These are phyloP conservation scores for Heliconius himera DNA, from an alignment of 1,140 invertebrate genomes.

Conservation along the genomic window DNA sequence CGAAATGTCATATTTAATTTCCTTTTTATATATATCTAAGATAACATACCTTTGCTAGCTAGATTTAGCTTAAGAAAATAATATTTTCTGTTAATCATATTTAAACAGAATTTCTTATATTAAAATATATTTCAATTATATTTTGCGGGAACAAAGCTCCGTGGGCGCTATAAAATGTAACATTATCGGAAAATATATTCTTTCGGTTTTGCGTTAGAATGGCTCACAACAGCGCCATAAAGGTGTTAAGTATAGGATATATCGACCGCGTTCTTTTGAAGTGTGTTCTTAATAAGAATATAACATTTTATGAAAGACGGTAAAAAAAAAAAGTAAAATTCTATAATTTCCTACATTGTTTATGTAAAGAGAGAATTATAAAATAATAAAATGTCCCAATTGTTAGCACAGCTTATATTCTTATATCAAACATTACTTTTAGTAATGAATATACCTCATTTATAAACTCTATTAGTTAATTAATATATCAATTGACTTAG, in stretches of 20 bases:
- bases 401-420: too few species aligned
- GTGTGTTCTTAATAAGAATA: constrained; percentile 5
- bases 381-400: too few species aligned
- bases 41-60: neutral
- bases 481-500: neutral
- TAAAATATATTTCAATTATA: neutral
- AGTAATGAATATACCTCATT: neutral
- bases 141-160: neutral
- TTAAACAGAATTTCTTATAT: neutral
- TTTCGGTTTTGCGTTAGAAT: neutral
- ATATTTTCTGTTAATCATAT: neutral
- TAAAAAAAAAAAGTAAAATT: neutral
- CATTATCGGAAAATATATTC: constrained; percentile 9
- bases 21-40: neutral
- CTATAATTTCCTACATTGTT: too few species aligned
- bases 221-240: constrained; percentile 13
- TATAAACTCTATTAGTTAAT: neutral
- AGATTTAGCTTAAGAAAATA: neutral
- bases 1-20: neutral
- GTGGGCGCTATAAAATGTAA: neutral
- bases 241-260: constrained; percentile 6
- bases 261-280: constrained; percentile 4
- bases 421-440: too few species aligned
- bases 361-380: too few species aligned
- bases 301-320: neutral